These are phyloP conservation scores for Clavelina lepadiformis DNA, from an alignment of 23 tunicate genomes.

Conservation along the genomic window DNA sequence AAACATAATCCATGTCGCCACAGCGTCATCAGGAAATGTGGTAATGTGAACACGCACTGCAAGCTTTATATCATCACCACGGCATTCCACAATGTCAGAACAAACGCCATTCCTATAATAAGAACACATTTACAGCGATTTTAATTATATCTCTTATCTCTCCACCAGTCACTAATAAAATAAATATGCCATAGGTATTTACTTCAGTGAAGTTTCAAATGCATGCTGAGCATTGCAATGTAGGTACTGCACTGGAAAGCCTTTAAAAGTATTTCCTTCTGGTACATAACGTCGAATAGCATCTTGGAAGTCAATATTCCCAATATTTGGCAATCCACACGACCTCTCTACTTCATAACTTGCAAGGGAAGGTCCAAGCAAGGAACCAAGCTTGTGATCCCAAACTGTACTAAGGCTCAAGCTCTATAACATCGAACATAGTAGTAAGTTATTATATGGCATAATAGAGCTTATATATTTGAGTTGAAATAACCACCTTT, in stretches of 20 bases:
- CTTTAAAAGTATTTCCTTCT: slow-evolving; percentile 88
- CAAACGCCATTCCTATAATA: slow-evolving; percentile 45
- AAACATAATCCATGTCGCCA: slow-evolving; percentile 81
- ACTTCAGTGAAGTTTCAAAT: slow-evolving; percentile 51
- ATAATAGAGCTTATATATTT: not conserved
- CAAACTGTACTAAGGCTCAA: slow-evolving; percentile 56
- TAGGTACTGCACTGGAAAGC: slow-evolving; percentile 73
- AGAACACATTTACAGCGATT: not conserved
- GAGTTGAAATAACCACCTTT: too few relatives aligned
- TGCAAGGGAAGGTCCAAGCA: slow-evolving; percentile 63
- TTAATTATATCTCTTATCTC: not conserved
- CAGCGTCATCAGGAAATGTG: slow-evolving; percentile 78
- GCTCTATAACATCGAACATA: slow-evolving; percentile 8
- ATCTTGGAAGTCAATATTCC: slow-evolving; percentile 88
- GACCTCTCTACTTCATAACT: slow-evolving; percentile 69
- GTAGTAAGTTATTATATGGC: not conserved
- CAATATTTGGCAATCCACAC: slow-evolving; percentile 48
- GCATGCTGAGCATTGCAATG: slow-evolving; percentile 61
- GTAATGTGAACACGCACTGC: slow-evolving; percentile 59
- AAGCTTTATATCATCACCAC: slow-evolving; percentile 70
- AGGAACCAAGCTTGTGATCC: slow-evolving; percentile 68
- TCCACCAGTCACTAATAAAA: not conserved
- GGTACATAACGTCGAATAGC: slow-evolving; percentile 73
- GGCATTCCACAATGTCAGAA: slow-evolving; percentile 59
- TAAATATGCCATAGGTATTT: not conserved